Base-by-base conservation (phyloP, 2,888 invertebrate species). In the Latrodectus elegans region DNA sequence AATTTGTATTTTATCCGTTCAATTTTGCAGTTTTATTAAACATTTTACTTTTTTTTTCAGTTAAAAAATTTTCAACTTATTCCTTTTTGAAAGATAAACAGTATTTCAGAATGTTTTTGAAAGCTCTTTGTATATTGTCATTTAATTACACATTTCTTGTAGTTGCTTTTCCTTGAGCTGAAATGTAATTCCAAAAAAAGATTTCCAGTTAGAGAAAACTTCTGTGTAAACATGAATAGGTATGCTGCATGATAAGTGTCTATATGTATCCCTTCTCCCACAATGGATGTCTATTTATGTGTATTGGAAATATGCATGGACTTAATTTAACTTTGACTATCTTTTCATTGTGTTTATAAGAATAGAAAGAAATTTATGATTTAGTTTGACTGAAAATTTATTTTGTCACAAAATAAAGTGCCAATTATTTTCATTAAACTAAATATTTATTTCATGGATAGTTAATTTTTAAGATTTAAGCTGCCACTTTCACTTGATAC, bases 161-260 rank as follows among this genome's bases (percentile, higher is more conserved):
- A 82, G 82, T 26, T 15, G 15, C 14, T 72, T 72, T 80, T 49
- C 38, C 80, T 80, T 60, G 65, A 53, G 67, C 14, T 70, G 82
- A 38, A 55, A 55, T 8, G 22, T 55, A 65, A 65, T 81, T 75
- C 15, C n/a, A 65, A 52, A 74, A 9, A 68, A 38, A 65, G 51
- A 15, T 53, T 73, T 60, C 73, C 9, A 49, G 12, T 38, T 65
- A 60, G 14, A 68, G 70, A 55, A 68, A 75, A 68, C 51, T 81
- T 73, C 17, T 82, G n/a, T 26, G 4, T 75, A 68, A 53, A n/a
- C 74, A 17, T 22, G 14, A 60, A 6, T 82, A 82, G 82, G 82
- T 82, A 82, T 82, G 82, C 68, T 75, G 82, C 82, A 82, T 82
- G 82, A 22, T 70, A 51, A 51, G 49, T 75, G 15, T 75, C 53